Evolutionary conservation across 1,140 invertebrate genomes (phyloP), one percentile per base, ranked within the genome.

Genomic region (Lordiphosa stackelbergi): DNA sequence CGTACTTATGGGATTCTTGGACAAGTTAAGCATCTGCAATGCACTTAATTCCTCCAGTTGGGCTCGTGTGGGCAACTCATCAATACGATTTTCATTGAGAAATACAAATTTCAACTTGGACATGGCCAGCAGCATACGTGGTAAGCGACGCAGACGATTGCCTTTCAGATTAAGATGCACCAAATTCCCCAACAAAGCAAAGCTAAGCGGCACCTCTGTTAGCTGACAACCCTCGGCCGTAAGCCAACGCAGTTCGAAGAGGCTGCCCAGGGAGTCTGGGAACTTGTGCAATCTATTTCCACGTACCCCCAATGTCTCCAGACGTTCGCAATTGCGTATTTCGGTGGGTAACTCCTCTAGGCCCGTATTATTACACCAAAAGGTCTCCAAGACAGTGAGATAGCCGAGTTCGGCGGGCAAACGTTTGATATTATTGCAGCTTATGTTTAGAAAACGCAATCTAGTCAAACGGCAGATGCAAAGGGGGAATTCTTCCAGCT

Each of bases 401-500:
- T 87, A 77, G 6, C 92, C 92, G 65, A 97, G 92, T 71, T 91
- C 89, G 9, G 90, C 86, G 10, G 95, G 93, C 49, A 97, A 85
- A 5, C 84, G 84, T 43, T 88, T 88, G 19, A 97, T 90, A 62
- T 93, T 94, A 87, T 97, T 97, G 55, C 94, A 91, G 61, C 95
- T 95, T 41, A 97, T 88, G 85, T 97, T 96, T 41, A 97, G 89
- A 64, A 91, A 94, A 56, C 94, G 89, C 22, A 97, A 88, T 75
- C 91, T 91, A 59, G 90, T 89, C 59, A 93, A 88, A 42, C 90
- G 86, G 22, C 89, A 90, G 46, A 93, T 89, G 66, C 90, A 89
- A n/a, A 85, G 54, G 6, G 91, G 91, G 71, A 92, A 90, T 31
- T 92, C 91, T 69, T 90, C 91, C 40, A 97, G 88, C 56, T 92